Percentiles rank a stretch among this genome's conserved stretches.
Evolutionary conservation across 2,797 vertebrate genomes (phyloP).

Genomic region (Spatula clypeata): DNA sequence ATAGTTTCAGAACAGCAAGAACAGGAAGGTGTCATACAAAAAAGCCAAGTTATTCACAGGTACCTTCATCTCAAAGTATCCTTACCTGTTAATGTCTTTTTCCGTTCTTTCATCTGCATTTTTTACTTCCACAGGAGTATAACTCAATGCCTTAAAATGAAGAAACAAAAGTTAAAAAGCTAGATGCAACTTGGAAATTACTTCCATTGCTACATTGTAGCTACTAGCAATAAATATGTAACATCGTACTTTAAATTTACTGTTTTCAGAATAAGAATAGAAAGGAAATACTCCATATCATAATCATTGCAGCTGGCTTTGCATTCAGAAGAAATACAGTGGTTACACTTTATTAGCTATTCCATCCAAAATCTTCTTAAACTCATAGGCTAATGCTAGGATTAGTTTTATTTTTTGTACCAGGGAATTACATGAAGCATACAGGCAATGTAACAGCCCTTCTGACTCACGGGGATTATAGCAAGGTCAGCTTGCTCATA

Average conservation of each 20-base stretch:
- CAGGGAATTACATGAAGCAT: background rate
- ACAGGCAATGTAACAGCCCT: background rate
- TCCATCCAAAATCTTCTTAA: background rate
- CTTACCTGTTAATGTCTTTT: conserved; percentile 93
- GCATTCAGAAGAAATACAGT: background rate
- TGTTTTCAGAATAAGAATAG: background rate
- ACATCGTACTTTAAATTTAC: background rate
- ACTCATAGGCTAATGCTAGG: background rate
- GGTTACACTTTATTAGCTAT: background rate
- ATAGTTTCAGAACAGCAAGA: background rate
- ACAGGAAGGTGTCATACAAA: background rate
- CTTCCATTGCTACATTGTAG: background rate
- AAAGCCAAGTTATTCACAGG: background rate
- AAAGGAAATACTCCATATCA: background rate
- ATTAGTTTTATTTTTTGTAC: background rate
- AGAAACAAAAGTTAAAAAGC: background rate
- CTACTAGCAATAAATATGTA: background rate
- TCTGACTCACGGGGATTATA: background rate
- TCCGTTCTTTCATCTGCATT: conserved; percentile 91
- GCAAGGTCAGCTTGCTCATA: background rate
- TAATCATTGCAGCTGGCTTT: background rate
- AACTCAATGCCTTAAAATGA: conserved; percentile 91
- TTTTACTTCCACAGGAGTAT: conserved; percentile 91
- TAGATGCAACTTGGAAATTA: background rate
- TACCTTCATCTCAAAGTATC: background rate